These are phyloP conservation scores for Tortricodes alternella DNA, from an alignment of 2,888 invertebrate genomes.

Conservation along the genomic window DNA sequence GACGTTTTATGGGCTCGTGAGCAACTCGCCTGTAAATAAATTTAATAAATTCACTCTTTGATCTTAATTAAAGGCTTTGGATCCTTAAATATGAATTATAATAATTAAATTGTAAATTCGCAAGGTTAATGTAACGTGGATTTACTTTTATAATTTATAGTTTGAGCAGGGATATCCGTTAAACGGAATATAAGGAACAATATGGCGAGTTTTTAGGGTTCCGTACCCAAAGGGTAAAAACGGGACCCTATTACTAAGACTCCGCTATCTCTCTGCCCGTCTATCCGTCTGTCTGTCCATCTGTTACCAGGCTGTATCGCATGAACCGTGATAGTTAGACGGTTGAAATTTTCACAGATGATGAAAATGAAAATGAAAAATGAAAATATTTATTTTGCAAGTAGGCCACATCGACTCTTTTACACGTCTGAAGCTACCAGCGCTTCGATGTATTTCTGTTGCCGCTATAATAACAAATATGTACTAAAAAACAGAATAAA, in stretches of 20 bases:
- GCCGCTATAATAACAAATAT: no score
- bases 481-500: no score
- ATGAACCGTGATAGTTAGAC: no score
- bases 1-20: slow-evolving; percentile 34
- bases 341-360: no score
- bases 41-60: slow-evolving; percentile 18
- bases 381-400: no score
- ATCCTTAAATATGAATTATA: slow-evolving; percentile 27
- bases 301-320: background rate
- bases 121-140: background rate
- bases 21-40: background rate
- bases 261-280: background rate
- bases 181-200: no score
- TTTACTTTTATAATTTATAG: no score
- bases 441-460: no score
- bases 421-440: no score
- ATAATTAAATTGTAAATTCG: slow-evolving; percentile 27
- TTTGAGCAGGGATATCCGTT: no score
- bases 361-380: no score
- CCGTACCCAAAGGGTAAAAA: background rate
- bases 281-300: background rate
- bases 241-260: background rate
- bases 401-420: no score
- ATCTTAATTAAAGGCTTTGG: slow-evolving; percentile 28
- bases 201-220: background rate